A percentile compares a stretch with the other conserved stretches of the same genome.
Evolutionary conservation across 1,140 invertebrate species (phyloP).

Genomic region (Acromyrmex charruanus): DNA sequence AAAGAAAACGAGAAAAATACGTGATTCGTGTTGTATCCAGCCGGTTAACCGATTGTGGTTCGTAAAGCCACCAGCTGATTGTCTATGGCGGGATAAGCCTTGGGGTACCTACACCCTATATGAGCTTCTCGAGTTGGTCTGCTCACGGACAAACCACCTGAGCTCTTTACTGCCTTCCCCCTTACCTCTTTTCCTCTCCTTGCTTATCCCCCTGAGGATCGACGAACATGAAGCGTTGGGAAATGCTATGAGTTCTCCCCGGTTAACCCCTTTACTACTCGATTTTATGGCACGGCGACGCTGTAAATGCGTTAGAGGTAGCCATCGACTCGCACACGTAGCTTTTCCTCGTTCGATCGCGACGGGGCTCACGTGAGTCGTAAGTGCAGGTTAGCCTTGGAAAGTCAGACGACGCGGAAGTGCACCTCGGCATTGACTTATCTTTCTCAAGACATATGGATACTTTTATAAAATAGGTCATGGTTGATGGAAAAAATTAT

Average conservation of each 20-base stretch:
- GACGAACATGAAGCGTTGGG: conserved; percentile 48
- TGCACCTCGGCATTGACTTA: conserved; percentile 53
- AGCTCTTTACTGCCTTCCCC: conserved; percentile 57
- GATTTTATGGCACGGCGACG: conserved; percentile 66
- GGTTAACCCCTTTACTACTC: conserved; percentile 70
- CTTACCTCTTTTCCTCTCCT: neutral
- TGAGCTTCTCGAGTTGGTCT: conserved; percentile 41
- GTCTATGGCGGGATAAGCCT: conserved; percentile 29
- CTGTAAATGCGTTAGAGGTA: conserved; percentile 70
- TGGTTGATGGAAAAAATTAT: neutral
- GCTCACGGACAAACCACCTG: conserved; percentile 57
- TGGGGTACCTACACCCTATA: conserved; percentile 32
- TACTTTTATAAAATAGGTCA: neutral
- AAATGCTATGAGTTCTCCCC: conserved; percentile 53
- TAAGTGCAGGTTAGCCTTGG: conserved; percentile 44
- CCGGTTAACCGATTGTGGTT: conserved; percentile 51
- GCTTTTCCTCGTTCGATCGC: conserved; percentile 42
- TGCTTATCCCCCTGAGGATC: conserved; percentile 53
- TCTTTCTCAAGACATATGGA: conserved; percentile 41
- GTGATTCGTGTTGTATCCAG: conserved; percentile 2
- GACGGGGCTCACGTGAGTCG: conserved; percentile 45
- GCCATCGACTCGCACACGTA: conserved; percentile 33
- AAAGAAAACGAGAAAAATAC: neutral
- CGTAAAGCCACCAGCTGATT: conserved; percentile 39
- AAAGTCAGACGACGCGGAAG: conserved; percentile 38